Conservation (phyloP, 2,113 vertebrate species). For the Sprattus sprattus region DNA sequence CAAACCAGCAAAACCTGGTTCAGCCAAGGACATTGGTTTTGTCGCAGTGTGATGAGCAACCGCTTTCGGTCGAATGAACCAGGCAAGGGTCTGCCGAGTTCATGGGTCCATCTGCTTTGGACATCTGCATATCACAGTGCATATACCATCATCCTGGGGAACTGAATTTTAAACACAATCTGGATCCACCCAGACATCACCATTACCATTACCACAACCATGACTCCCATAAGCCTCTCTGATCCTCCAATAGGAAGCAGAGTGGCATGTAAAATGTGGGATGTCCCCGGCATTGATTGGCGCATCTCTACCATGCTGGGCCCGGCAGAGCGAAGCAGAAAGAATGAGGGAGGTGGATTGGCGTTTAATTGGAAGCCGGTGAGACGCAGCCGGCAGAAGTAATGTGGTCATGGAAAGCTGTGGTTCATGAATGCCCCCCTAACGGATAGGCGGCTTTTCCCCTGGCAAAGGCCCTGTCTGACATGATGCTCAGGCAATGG, state of each 20-base stretch:
- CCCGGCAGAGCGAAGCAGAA: constrained; percentile 19
- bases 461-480: constrained; percentile 54
- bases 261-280: neutral
- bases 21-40: neutral
- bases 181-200: neutral
- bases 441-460: constrained; percentile 36
- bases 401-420: constrained; percentile 52
- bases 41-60: too few species aligned
- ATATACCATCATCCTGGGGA: neutral
- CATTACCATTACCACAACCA: neutral
- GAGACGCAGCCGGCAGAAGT: constrained; percentile 44
- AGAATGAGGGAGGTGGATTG: constrained; percentile 40
- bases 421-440: constrained; percentile 30
- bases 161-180: neutral
- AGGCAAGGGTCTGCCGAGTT: neutral
- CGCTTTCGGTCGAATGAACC: neutral
- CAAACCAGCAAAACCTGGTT: neutral
- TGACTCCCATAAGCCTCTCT: neutral
- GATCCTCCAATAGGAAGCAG: neutral
- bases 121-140: neutral
- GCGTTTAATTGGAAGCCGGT: constrained; percentile 48
- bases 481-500: constrained; percentile 45
- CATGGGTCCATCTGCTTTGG: neutral
- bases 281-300: neutral
- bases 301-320: neutral